Base-by-base conservation (phyloP, 2,888 invertebrate genomes). In the Fabriciana adippe region DNA sequence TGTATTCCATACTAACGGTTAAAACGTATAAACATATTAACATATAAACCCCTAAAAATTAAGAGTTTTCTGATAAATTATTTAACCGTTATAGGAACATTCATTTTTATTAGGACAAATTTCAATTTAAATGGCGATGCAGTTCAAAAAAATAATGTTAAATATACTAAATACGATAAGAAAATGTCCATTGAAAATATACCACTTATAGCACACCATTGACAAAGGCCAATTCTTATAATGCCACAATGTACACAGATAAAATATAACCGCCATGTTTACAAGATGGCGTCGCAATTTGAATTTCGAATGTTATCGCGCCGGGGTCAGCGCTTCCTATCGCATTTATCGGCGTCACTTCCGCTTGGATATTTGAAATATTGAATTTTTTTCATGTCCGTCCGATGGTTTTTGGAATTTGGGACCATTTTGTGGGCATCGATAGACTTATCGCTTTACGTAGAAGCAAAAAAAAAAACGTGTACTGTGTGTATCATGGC, bases 321-420 rank as follows among this genome's bases (percentile, higher is more conserved):
- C 78, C 81, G 80, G 83, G 89, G 89, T 88, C 89, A 85, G 83
- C 79, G 82, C 82, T 85, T 88, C 87, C 86, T 86, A 87, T 86
- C 85, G 81, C 76, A 72, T 77, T 81, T 81, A 83, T 82, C 84
- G 81, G 72, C 73, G 74, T 75, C 79, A 78, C 79, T 85, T 87
- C 86, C 88, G 82, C 84, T 84, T 82, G 76, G 74, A 78, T 76
- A 75, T 78, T 81, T 81, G 79, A 79, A 79, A 80, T 81, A 80
- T 78, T 76, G 72, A 74, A 73, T 79, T 76, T 75, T 74, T 76
- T 72, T 67, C 67, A 61, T 66, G 70, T 65, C 68, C 64, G 68
- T 61, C 18, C 41, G 50, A 55, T 45, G 61, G 3, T 61, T 54
- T 59, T 59, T 48, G 47, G 21, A 2, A 50, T 55, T 59, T 55